Conservation (phyloP, 2,888 invertebrate species). For the Conops quadrifasciatus region DNA sequence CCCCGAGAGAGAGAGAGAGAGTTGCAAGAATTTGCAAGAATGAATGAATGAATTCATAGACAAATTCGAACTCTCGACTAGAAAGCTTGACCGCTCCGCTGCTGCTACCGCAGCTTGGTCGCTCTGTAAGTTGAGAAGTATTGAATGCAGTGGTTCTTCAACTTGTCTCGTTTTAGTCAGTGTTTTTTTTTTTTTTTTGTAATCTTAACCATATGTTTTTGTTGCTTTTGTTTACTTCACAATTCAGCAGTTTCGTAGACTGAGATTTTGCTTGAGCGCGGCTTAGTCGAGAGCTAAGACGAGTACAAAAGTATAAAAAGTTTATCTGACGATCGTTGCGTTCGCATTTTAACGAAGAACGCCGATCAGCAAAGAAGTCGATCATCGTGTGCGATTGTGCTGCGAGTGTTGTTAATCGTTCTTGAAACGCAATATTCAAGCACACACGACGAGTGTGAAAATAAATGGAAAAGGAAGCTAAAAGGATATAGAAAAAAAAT, state of each 20-base stretch:
- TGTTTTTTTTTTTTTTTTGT: conserved; percentile 17
- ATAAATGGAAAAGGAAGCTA: conserved; percentile 15
- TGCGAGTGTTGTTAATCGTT: conserved; percentile 14
- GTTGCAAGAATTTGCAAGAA: too few species aligned
- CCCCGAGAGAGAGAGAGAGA: too few species aligned
- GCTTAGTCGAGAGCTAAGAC: conserved; percentile 37
- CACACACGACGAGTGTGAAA: too few species aligned
- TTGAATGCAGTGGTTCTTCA: not conserved
- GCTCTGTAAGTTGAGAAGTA: conserved; percentile 3
- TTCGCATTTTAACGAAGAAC: conserved; percentile 56
- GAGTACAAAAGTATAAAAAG: conserved; percentile 54
- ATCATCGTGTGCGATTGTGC: conserved; percentile 31
- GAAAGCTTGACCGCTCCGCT: not conserved
- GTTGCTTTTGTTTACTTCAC: not conserved
- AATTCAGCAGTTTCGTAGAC: conserved; percentile 5
- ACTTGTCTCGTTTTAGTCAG: not conserved
- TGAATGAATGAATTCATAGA: not conserved
- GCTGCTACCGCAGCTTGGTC: too few species aligned
- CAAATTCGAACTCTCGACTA: not conserved
- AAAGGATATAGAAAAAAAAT: conserved; percentile 31
- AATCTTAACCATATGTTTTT: not conserved
- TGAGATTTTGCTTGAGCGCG: conserved; percentile 7
- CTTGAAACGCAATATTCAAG: conserved; percentile 22
- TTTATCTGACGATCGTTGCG: conserved; percentile 49
- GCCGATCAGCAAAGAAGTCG: conserved; percentile 57